Base-by-base conservation (phyloP, 2,888 invertebrate species). In the Allolobophora icterica region DNA sequence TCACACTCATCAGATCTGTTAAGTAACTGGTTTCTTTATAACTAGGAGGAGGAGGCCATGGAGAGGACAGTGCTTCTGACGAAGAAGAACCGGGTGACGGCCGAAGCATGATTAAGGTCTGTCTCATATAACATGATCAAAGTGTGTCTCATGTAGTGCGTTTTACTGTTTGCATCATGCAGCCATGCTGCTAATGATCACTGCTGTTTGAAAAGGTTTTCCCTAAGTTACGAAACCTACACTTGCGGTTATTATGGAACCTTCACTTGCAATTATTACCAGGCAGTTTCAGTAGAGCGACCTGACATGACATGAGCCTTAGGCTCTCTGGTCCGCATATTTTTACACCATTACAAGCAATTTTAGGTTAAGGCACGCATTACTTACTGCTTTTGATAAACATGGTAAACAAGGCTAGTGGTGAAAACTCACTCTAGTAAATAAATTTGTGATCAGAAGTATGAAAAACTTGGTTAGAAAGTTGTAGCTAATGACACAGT, bases 21-120 rank as follows among this genome's bases (percentile, higher is more conserved):
- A 24, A 21, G 5, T 52, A 52, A 24, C 24, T 52, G 19, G 4
- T 87, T 35, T 87, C 19, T 38, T 3, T 34, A 1, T 87, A 8
- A 8, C 24, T 19, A 84, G 24, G 24, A 87, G 24, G 24, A 87
- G 87, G 87, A 30, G 42, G 34, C 38, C 92, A 90, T 83, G 90
- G 52, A 19, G 91, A 92, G 30, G 91, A 92, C 24, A 92, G 90
- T n/a, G 87, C 90, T n/a, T 92, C 92, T 11, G 93, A 93, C 52
- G 93, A 93, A 3, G 93, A 93, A 35, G 93, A 93, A 45, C n/a
- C 89, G 1, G 93, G 94, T 21, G 94, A 95, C 92, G 94, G 92
- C 33, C 90, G 94, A 30, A 93, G 94, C 91, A 93, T 94, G 90
- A 94, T 94, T 90, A 95, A 94, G 94, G 95, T 95, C 92, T 90